Conservation (phyloP, 2,797 vertebrate species). For the Gymnoscopelus braueri region DNA sequence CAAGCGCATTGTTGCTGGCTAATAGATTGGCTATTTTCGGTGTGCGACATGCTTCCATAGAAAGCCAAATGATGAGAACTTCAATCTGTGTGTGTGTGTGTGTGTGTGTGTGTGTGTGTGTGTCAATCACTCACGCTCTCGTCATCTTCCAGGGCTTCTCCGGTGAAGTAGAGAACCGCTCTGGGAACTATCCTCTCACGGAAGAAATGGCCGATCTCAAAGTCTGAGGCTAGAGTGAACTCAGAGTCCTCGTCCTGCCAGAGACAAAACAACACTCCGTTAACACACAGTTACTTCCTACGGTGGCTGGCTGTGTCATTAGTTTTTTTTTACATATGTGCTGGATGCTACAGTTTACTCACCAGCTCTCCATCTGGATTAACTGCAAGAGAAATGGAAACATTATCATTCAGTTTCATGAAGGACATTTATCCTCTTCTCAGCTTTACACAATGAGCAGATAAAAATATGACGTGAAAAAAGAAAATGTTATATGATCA, state of each 20-base stretch:
- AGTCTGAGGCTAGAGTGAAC: conserved; percentile 92
- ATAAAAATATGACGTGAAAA: too few species aligned
- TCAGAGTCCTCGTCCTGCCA: conserved; percentile 95
- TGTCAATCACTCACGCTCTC: conserved; percentile 86
- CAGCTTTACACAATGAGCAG: too few species aligned
- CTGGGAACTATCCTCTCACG: conserved; percentile 96
- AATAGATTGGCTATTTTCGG: too few species aligned
- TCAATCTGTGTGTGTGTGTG: background rate
- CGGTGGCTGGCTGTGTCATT: too few species aligned
- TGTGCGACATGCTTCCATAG: too few species aligned
- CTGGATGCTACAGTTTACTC: conserved; percentile 66
- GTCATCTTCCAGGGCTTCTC: conserved; percentile 96
- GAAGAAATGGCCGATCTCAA: conserved; percentile 98
- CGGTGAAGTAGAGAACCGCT: conserved; percentile 97
- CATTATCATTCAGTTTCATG: background rate
- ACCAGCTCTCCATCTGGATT: conserved; percentile 93
- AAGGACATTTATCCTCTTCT: too few species aligned
- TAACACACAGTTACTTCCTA: background rate
- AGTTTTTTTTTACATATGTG: too few species aligned
- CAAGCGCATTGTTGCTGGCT: too few species aligned
- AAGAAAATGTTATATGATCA: too few species aligned
- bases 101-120: conserved; percentile 8
- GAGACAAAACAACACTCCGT: background rate
- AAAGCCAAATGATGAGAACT: background rate
- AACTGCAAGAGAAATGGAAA: conserved; percentile 75